Evolutionary conservation across 2,113 vertebrate species (phyloP), one percentile per base, ranked within the genome.

Genomic region (Boleophthalmus pectinirostris): DNA sequence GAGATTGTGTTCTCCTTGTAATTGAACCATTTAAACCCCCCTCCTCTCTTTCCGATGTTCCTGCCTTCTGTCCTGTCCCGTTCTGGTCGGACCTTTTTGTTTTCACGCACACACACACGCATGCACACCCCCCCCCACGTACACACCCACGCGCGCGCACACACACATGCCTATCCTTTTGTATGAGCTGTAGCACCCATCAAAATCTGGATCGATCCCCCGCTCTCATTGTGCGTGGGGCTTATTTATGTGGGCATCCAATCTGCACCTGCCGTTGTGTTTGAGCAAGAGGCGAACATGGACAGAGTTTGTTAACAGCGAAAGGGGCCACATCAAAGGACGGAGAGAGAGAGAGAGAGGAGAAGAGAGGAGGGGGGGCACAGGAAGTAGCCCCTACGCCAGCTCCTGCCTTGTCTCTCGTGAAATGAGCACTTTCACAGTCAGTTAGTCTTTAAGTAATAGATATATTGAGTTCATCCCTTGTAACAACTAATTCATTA

Each of bases 171-270:
- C 24, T 73, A 69, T 84, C 88, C 92, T 94, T 96, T 92, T 97
- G 95, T 97, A 95, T 95, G 95, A 92, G 83, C 74, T 74, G 79
- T 81, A 74, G 94, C 94, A 94, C 95, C 96, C 96, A 96, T 99
- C 96, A 98, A 96, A 92, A 96, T 96, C 95, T 91, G 93, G 95
- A 97, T 99, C 96, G 96, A 98, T 99, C 95, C 95, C 79, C 88
- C 80, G 78, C 93, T 95, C 96, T 97, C 95, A 95, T 95, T 93
- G 93, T 95, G 95, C 94, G 95, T 94, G 95, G 58, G 94, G 95
- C 96, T 98, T 98, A 98, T 99, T 97, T 98, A 98, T 95, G 95
- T 96, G 95, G 96, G 96, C 96, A 95, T 97, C 96, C 97, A 97
- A 97, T 97, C 97, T 96, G 94, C 95, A 96, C 96, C 95, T 95